Evolutionary conservation across 2,888 invertebrate genomes (phyloP), one percentile per base, ranked within the genome.

Genomic region (Melolontha melolontha): DNA sequence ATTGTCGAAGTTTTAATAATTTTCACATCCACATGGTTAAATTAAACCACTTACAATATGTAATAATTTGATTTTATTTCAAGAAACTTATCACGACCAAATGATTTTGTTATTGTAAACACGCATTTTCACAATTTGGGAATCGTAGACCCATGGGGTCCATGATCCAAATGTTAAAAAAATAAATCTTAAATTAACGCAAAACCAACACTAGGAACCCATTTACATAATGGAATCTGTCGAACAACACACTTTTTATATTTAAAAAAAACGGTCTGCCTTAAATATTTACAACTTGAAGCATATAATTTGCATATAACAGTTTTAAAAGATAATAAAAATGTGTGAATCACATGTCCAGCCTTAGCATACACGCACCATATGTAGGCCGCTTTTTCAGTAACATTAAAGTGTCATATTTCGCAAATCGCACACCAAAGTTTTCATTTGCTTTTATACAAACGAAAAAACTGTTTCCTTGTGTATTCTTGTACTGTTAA

Each of bases 311-410:
- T 59, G 59, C 29, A 29, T 29, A 44, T 44, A 42, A 5, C 42
- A 44, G 14, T 5, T 44, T 42, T 22, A 44, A 44, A 27, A 44
- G 27, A 22, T 44, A 59, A 59, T 44, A 44, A 59, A 39, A 59
- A 59, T 29, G 29, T 59, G 44, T 44, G 44, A 44, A 44, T 59
- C 59, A 57, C 44, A 59, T 59, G 59, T 59, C 16, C 12, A 8
- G n/a, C 29, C 44, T 59, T 44, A 42, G 44, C 6, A 59, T 27
- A 59, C 27, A 27, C 27, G 44, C 14, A 59, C 59, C 59, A 59
- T 44, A 27, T 59, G 59, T 44, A 27, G 47, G 27, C 59, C 42
- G 44, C 44, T 29, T 59, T 59, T 44, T 42, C 22, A 44, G 42
- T 27, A 42, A 14, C 44, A 14, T 44, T 29, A 34, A 59, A 47